Base-by-base conservation (phyloP, 2,888 invertebrate genomes). In the Bruchidius siliquastri region DNA sequence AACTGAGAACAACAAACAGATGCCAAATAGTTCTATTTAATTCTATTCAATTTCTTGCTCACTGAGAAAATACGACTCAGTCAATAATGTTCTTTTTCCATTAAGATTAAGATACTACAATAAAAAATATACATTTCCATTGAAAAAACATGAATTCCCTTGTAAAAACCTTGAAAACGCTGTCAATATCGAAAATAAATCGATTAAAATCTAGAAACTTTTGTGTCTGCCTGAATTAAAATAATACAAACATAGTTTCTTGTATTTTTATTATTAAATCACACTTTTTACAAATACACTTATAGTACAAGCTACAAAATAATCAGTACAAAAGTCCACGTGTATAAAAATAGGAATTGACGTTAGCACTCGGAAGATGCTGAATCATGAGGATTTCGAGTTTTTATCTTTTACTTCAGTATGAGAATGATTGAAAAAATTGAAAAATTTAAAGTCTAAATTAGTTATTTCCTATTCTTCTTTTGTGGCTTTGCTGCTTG, bases 401-500 rank as follows among this genome's bases (percentile, higher is more conserved):
- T 13, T 49, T 49, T 8, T 49, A 49, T 49, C 13, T 49, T 49
- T 49, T 3, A 49, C 49, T 49, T 8, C 13, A 49, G 13, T 4
- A 49, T 49, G 8, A 18, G 49, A 4, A 18, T 49, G 49, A 49
- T 13, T 49, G 49, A 13, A 49, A 49, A 18, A 49, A 49, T 49
- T 49, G 3, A 21, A 21, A 26, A 69, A 68, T 18, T 20, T 69
- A 69, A 69, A 3, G 3, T 69, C 22, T n/a, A 69, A 26, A 69
- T 69, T 21, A 21, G n/a, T 69, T 69, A 49, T 49, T 18, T 49
- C n/a, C 69, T 69, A 71, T 71, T 71, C 66, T 71, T 71, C 66
- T 22, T 30, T 21, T 21, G 22, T 20, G 71, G 22, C 67, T 71
- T 71, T 80, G 88, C 86, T 72, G 88, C 85, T 68, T 86, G 88